Percentiles rank a stretch among this genome's conserved stretches.
These are phyloP conservation scores for Melanophora roralis DNA, from an alignment of 2,888 invertebrate species.

Conservation along the genomic window DNA sequence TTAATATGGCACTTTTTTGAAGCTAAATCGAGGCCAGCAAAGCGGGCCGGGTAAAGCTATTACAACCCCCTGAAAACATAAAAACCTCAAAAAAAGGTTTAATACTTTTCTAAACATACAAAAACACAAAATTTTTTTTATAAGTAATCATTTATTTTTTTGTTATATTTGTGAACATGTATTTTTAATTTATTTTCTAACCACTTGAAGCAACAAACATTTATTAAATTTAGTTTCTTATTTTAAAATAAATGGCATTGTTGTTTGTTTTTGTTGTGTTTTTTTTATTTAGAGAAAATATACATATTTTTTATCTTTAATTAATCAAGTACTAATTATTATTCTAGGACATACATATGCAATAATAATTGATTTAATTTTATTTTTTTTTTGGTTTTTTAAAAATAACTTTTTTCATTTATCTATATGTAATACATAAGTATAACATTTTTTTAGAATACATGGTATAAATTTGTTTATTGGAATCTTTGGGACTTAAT, in stretches of 20 bases:
- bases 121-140: conserved; percentile 16
- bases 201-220: conserved; percentile 56
- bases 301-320: conserved; percentile 28
- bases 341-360: conserved; percentile 34
- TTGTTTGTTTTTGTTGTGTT: not conserved
- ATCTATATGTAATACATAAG: conserved; percentile 43
- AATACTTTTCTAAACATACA: no score
- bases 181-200: conserved; percentile 28
- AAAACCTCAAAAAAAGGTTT: no score
- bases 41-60: no score
- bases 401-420: conserved; percentile 42
- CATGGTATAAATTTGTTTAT: conserved; percentile 41
- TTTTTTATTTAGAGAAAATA: conserved; percentile 38
- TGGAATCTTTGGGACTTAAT: conserved; percentile 7
- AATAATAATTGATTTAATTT: conserved; percentile 54
- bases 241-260: conserved; percentile 23
- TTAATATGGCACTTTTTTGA: no score
- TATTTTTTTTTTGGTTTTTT: conserved; percentile 12
- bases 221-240: conserved; percentile 30
- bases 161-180: conserved; percentile 47
- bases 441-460: conserved; percentile 44
- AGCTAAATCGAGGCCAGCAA: no score
- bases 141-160: conserved; percentile 54
- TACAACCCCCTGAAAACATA: no score
- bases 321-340: not conserved